These are phyloP conservation scores for Drosophila trichaetosa DNA, from an alignment of 2,888 invertebrate species.

Conservation along the genomic window DNA sequence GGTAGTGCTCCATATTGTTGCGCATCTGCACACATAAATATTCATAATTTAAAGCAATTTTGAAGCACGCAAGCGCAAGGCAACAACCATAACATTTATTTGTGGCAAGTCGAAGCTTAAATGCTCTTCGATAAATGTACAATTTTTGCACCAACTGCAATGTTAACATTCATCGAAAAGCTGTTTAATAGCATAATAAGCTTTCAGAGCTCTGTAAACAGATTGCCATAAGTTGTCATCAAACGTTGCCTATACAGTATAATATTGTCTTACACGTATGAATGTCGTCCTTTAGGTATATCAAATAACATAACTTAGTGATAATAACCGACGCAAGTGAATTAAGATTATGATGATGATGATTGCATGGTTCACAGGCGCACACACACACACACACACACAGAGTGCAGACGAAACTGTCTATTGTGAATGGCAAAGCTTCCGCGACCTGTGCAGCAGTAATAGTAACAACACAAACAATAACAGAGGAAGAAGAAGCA, in stretches of 20 bases:
- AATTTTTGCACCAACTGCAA: neutral
- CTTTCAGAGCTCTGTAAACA: neutral
- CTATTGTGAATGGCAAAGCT: constrained; percentile 40
- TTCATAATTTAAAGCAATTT: constrained; percentile 52
- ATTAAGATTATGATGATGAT: constrained; percentile 31
- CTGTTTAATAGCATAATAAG: neutral
- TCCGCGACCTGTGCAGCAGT: constrained; percentile 39
- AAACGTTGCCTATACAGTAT: neutral
- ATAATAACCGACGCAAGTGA: constrained; percentile 5
- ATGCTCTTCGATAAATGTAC: constrained; percentile 6
- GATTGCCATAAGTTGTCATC: neutral
- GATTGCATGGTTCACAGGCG: constrained; percentile 51
- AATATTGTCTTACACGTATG: neutral
- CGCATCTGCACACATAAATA: constrained; percentile 65
- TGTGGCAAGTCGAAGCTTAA: constrained; percentile 7
- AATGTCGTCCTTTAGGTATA: neutral
- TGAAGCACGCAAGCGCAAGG: constrained; percentile 61
- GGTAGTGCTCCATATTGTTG: constrained; percentile 45
- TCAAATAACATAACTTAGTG: neutral
- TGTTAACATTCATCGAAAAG: neutral
- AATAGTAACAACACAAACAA: constrained; percentile 21
- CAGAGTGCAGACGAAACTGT: constrained; percentile 24
- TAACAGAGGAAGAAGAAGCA: constrained; percentile 15
- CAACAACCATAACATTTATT: constrained; percentile 6
- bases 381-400: neutral